Conservation (phyloP, 2,113 vertebrate species). For the Nycticryphes semicollaris region DNA sequence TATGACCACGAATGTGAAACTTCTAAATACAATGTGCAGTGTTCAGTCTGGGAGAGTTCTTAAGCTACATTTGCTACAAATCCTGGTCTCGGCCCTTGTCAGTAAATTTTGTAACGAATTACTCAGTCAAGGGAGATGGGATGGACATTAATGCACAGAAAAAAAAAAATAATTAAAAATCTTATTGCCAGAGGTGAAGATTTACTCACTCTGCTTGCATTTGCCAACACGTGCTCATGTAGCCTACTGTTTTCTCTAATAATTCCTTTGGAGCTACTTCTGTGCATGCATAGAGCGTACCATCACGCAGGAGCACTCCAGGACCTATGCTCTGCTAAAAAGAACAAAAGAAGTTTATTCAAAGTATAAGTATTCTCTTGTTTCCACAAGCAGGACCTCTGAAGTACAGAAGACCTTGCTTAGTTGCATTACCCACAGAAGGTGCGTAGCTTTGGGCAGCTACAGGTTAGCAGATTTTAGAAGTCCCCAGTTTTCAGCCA, state of each 20-base stretch:
- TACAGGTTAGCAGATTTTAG: background rate
- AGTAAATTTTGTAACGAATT: background rate
- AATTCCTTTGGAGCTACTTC: background rate
- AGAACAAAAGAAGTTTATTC: background rate
- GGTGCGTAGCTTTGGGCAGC: background rate
- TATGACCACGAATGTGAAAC: background rate
- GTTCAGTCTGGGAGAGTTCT: background rate
- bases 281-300: background rate
- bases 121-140: background rate
- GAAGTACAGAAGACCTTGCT: background rate
- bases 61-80: background rate
- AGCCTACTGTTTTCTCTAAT: background rate
- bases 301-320: background rate
- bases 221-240: background rate
- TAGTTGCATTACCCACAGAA: background rate
- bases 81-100: background rate
- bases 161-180: background rate
- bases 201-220: background rate
- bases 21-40: accelerated
- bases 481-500: background rate
- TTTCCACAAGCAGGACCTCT: background rate
- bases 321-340: background rate
- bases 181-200: background rate
- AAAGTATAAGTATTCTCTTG: background rate
- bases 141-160: background rate